Evolutionary conservation across 2,113 vertebrate genomes (phyloP).

Genomic region (Potamarius usumacintae): DNA sequence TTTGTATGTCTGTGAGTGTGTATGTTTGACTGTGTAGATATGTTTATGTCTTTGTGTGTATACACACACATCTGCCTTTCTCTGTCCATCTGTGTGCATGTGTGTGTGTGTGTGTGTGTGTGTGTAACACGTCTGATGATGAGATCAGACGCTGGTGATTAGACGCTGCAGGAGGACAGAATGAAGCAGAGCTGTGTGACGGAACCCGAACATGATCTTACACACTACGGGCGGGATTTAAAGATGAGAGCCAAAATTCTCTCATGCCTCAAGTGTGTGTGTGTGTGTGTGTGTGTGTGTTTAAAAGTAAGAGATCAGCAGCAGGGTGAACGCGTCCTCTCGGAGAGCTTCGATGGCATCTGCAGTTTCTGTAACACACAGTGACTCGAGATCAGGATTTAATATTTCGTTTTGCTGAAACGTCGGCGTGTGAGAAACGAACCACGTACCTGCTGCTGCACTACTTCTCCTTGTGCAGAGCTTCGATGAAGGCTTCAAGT

Average conservation of each 20-base stretch:
- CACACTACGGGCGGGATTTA: background rate
- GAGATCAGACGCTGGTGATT: background rate
- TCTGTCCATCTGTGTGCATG: background rate
- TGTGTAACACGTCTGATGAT: background rate
- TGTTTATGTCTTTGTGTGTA: background rate
- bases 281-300: conserved; percentile 1
- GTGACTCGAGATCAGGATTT: background rate
- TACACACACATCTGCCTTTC: background rate
- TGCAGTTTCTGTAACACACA: conserved; percentile 53
- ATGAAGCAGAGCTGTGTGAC: background rate
- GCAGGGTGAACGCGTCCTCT: conserved; percentile 36
- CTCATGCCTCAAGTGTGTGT: background rate
- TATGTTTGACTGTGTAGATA: too few relatives aligned
- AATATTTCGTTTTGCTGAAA: rapidly evolving
- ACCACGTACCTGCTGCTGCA: conserved; percentile 55
- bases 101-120: background rate
- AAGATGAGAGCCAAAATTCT: background rate
- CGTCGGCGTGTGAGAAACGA: background rate
- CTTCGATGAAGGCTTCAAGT: conserved; percentile 98
- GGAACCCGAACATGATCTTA: conserved; percentile 6
- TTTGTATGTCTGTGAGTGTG: background rate
- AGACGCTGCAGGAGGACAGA: background rate
- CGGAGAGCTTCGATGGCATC: conserved; percentile 46
- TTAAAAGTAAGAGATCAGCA: conserved; percentile 57
- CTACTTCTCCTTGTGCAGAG: conserved; percentile 97